Evolutionary conservation across 2,113 vertebrate species (phyloP), one percentile per base, ranked within the genome.

Genomic region (Stegastes partitus): DNA sequence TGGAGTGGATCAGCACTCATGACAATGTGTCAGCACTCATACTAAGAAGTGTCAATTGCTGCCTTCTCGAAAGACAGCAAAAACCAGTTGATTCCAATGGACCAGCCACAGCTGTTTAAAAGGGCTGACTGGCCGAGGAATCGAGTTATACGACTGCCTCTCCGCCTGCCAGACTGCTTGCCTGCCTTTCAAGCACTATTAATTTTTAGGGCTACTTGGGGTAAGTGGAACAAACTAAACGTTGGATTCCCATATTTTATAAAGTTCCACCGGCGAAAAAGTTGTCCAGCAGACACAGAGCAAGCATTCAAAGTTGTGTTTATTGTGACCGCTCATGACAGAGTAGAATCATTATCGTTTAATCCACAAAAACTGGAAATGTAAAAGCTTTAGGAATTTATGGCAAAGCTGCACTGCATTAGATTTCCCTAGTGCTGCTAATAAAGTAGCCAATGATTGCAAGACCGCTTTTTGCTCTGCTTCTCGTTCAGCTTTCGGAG

Each of bases 21-120:
- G 68, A 74, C 68, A 75, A 55, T 28, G 79, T 34, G 53, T 88
- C 78, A 83, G 84, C 73, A 66, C 58, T 79, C 66, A 50, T 78
- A 65, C 42, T 68, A 34, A 82, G 57, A 81, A 54, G 68, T 73
- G 83, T 86, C 74, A 69, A 84, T 81, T 67, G 71, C 68, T 56
- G 53, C 67, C 62, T 64, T 3, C 25, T 79, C 74, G 21, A 87
- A 84, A 75, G 62, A 80, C 61, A 37, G 66, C 31, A 78, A 72
- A 76, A 68, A 18, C 26, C 18, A 18, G 59, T 45, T 57, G 64
- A 68, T 81, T 77, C 63, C 47, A 34, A 39, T 37, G 21, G 81
- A 82, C 25, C 26, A 28, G 71, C 26, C 57, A 56, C 78, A 81
- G 76, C 69, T 79, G 81, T 16, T 84, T 65, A 15, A 63, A 73